These are phyloP conservation scores for Psephotus haematonotus DNA, from an alignment of 2,113 vertebrate species.

Conservation along the genomic window DNA sequence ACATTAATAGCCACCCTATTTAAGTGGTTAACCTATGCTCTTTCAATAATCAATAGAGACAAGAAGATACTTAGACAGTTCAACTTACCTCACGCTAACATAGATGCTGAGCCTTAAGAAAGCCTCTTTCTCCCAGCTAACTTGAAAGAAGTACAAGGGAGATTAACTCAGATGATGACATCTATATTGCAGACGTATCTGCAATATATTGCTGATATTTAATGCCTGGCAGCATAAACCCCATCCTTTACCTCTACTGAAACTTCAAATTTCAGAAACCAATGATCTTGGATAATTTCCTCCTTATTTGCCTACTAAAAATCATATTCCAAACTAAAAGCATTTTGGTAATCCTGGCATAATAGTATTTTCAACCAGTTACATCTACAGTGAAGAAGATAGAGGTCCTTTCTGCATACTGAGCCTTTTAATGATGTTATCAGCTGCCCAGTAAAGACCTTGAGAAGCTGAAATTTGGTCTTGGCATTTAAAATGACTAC, in stretches of 20 bases:
- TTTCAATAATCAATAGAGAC: background rate
- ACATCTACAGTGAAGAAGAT: background rate
- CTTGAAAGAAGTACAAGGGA: background rate
- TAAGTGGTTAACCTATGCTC: background rate
- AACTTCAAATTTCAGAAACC: background rate
- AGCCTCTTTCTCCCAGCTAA: background rate
- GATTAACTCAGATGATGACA: background rate
- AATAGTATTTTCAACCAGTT: background rate
- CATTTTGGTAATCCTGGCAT: background rate
- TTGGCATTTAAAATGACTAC: background rate
- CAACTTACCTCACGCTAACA: background rate
- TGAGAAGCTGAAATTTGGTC: background rate
- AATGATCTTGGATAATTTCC: background rate
- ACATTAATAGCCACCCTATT: background rate
- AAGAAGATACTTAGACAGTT: background rate
- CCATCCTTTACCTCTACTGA: background rate
- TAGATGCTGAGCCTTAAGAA: background rate
- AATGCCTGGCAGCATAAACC: background rate
- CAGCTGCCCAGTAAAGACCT: background rate
- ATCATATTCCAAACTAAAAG: background rate
- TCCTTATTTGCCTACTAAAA: background rate
- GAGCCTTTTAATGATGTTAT: background rate
- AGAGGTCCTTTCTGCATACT: background rate
- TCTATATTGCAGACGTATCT: background rate
- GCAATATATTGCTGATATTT: background rate